A percentile compares a stretch with the other conserved stretches of the same genome.
These are phyloP conservation scores for Picus viridis DNA, from an alignment of 2,797 vertebrate genomes.

Conservation along the genomic window DNA sequence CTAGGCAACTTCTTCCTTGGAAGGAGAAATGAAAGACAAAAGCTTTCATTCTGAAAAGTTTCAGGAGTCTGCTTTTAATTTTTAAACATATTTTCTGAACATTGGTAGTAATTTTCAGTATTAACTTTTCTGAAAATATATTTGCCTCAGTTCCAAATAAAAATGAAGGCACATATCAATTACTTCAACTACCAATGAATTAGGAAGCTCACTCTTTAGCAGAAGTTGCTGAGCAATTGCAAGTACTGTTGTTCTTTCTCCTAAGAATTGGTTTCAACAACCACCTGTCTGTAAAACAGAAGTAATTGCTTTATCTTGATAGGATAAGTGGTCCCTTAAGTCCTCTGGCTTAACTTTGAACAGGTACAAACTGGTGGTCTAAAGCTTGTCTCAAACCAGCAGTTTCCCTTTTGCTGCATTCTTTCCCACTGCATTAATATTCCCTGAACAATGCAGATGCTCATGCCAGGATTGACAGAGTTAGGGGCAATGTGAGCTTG, in stretches of 20 bases:
- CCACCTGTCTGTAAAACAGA: background rate
- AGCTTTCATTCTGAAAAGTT: background rate
- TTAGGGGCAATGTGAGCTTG: rapidly evolving
- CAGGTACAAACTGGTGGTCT: rapidly evolving
- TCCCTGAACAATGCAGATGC: background rate
- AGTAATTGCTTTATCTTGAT: background rate
- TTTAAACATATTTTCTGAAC: background rate
- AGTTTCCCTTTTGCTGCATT: background rate
- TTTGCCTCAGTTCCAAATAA: background rate
- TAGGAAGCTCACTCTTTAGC: background rate
- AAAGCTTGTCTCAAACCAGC: background rate
- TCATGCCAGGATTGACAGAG: background rate
- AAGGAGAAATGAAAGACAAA: background rate
- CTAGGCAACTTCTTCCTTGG: background rate
- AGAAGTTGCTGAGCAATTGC: background rate
- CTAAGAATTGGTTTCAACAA: background rate
- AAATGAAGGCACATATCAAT: background rate
- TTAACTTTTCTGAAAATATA: background rate
- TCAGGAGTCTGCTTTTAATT: background rate
- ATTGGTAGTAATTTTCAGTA: background rate
- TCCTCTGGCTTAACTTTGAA: background rate
- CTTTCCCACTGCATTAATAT: background rate
- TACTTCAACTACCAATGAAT: background rate
- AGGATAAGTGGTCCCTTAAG: background rate
- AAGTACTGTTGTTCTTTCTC: background rate